Conservation (phyloP, 2,113 vertebrate species). For the Sinocyclocheilus anophthalmus region DNA sequence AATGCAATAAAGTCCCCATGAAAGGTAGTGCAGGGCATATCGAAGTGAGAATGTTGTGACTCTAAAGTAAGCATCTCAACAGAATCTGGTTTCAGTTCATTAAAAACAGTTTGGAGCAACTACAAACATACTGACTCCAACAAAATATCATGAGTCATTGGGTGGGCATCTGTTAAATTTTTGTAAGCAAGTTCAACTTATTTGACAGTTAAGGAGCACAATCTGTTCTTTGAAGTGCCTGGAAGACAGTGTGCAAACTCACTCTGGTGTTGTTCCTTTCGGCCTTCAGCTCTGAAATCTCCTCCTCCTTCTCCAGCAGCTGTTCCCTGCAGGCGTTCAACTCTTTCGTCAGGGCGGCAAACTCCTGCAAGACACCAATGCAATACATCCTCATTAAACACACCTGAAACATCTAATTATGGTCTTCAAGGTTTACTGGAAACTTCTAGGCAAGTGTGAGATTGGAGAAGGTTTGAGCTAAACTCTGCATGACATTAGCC, state of each 20-base stretch:
- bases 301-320: constrained; percentile 97
- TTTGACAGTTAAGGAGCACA: background rate
- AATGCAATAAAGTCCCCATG: background rate
- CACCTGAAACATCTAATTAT: background rate
- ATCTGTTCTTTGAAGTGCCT: background rate
- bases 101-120: background rate
- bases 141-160: background rate
- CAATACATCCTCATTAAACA: background rate
- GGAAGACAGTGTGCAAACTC: constrained; percentile 62
- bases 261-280: constrained; percentile 98
- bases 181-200: background rate
- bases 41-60: background rate
- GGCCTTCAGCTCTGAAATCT: constrained; percentile 97
- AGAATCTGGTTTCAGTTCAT: background rate
- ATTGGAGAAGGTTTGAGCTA: background rate
- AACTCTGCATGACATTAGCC: background rate
- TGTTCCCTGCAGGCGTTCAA: constrained; percentile 95
- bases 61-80: background rate
- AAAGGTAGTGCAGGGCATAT: background rate
- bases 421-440: background rate
- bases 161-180: background rate
- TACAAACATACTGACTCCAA: background rate
- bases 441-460: background rate
- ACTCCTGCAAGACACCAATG: constrained; percentile 80
- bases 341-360: constrained; percentile 97